phyloP scores from a whole-genome alignment of 2,113 vertebrate genomes.

The Machaerirhynchus nigripectus region DNA sequence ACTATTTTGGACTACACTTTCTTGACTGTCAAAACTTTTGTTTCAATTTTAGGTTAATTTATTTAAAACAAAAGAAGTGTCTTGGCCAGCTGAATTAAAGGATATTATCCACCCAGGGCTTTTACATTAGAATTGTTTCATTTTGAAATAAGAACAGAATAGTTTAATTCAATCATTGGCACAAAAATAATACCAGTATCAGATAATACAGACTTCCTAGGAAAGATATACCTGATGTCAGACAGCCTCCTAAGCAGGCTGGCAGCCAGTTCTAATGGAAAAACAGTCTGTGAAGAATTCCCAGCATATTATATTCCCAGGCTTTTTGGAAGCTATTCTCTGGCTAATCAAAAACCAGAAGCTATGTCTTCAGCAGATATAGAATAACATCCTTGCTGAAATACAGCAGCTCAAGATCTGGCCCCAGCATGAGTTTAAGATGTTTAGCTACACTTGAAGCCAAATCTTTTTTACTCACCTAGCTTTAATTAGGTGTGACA shows the following conservation, averaged over 20 bases:
- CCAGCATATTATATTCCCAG: slow-evolving; percentile 60
- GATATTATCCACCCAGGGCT: neutral
- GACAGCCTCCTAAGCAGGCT: slow-evolving; percentile 31
- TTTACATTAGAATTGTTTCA: slow-evolving; percentile 20
- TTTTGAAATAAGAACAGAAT: slow-evolving; percentile 20
- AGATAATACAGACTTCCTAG: slow-evolving; percentile 44
- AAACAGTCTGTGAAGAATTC: slow-evolving; percentile 49
- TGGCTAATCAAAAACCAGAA: slow-evolving; percentile 41
- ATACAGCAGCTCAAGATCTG: neutral
- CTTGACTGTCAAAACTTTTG: neutral
- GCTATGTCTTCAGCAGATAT: slow-evolving; percentile 44
- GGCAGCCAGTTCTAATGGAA: slow-evolving; percentile 51
- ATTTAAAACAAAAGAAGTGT: slow-evolving; percentile 24
- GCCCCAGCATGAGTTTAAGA: neutral
- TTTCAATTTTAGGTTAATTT: neutral
- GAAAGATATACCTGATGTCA: slow-evolving; percentile 59
- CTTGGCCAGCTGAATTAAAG: neutral
- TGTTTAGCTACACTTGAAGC: neutral
- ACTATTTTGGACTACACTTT: neutral
- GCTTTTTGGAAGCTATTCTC: slow-evolving; percentile 34
- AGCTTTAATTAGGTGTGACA: neutral
- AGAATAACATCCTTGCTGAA: slow-evolving; percentile 43
- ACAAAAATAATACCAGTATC: slow-evolving; percentile 15
- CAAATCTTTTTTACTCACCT: neutral
- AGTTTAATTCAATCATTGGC: slow-evolving; percentile 27